Evolutionary conservation across 2,797 vertebrate genomes (phyloP).

Genomic region (Urocyon cinereoargenteus): DNA sequence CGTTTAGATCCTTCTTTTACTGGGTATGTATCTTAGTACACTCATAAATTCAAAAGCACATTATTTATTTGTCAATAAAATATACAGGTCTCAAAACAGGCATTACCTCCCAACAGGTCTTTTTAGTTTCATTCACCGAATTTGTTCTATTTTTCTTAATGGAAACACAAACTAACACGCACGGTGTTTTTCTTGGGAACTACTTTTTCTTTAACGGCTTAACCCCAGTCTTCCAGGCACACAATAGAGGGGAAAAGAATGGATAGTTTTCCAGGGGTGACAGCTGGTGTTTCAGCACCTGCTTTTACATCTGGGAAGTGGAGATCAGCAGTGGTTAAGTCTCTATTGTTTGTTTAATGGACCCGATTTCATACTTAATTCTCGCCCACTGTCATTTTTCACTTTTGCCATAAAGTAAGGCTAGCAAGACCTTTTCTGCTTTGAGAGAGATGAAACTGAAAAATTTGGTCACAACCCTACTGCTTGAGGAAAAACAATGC

Average conservation of each 20-base stretch:
- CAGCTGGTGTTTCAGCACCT: constrained; percentile 67
- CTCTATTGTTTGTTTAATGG: constrained; percentile 60
- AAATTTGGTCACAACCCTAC: constrained; percentile 13
- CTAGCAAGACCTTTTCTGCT: background rate
- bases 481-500: background rate
- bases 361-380: constrained; percentile 67
- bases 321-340: background rate
- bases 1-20: background rate
- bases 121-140: background rate
- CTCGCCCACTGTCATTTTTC: background rate
- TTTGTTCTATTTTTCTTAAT: constrained; percentile 32
- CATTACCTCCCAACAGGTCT: background rate
- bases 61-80: constrained; percentile 13
- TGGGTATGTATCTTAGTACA: constrained; percentile 28
- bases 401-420: constrained; percentile 7
- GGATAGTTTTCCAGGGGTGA: constrained; percentile 11
- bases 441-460: constrained; percentile 9
- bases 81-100: background rate
- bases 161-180: constrained; percentile 7
- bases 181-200: constrained; percentile 12
- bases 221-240: background rate
- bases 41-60: background rate
- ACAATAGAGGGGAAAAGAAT: constrained; percentile 46
- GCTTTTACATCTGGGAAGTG: constrained; percentile 66
- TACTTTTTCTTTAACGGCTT: background rate